Conservation (phyloP, 1,140 invertebrate genomes). For the Heliconius melpomene region DNA sequence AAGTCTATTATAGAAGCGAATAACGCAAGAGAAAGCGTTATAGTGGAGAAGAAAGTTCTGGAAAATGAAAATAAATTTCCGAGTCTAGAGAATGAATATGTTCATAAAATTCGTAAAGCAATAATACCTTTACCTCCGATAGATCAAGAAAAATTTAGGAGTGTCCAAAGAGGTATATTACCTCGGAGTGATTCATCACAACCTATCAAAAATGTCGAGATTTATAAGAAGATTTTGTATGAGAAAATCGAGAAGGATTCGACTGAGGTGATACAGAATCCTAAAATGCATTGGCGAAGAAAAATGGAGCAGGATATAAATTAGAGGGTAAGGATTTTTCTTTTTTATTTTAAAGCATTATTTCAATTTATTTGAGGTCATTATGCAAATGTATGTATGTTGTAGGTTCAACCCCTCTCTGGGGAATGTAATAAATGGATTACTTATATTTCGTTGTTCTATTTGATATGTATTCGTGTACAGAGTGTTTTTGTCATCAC, state of each 20-base stretch:
- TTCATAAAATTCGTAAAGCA: constrained; percentile 71
- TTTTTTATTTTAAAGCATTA: neutral
- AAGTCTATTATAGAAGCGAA: constrained; percentile 71
- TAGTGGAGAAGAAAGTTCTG: constrained; percentile 56
- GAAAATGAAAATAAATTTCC: constrained; percentile 47
- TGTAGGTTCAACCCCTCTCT: too few species aligned
- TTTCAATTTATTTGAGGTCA: neutral
- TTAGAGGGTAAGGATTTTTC: constrained; percentile 44
- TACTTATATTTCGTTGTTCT: too few species aligned
- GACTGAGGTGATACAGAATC: constrained; percentile 47
- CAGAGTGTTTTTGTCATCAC: too few species aligned
- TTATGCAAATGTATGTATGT: neutral
- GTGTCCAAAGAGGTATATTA: constrained; percentile 42
- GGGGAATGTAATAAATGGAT: too few species aligned
- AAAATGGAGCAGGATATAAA: constrained; percentile 68
- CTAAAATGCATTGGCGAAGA: constrained; percentile 64
- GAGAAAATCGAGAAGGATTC: constrained; percentile 57
- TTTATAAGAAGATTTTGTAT: constrained; percentile 72
- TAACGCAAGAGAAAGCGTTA: constrained; percentile 70
- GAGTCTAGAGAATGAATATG: constrained; percentile 54
- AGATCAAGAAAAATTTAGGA: constrained; percentile 57
- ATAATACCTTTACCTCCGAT: constrained; percentile 63
- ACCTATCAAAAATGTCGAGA: constrained; percentile 61
- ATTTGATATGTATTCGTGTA: too few species aligned
- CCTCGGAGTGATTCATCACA: constrained; percentile 42